Conservation (phyloP, 2,113 vertebrate genomes). For the Myrmophylax atrothorax region DNA sequence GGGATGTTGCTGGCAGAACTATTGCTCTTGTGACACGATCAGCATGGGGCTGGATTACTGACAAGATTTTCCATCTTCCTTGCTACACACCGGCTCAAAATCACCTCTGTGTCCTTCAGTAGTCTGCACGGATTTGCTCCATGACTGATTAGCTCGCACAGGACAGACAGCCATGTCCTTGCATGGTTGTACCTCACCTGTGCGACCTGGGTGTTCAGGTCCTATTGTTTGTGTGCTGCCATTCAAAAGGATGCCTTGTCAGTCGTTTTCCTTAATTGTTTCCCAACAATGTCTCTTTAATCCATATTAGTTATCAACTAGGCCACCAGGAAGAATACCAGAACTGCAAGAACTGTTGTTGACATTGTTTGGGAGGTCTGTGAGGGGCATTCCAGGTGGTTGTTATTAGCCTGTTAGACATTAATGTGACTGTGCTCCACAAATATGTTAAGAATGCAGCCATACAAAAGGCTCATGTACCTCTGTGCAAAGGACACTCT, state of each 20-base stretch:
- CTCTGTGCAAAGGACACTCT: neutral
- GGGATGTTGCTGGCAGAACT: neutral
- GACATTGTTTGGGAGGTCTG: neutral
- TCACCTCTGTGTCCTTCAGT: neutral
- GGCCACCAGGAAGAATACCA: neutral
- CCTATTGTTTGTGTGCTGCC: neutral
- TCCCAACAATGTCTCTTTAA: neutral
- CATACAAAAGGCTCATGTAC: neutral
- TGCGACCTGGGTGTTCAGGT: neutral
- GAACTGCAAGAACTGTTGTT: neutral
- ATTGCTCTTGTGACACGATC: neutral
- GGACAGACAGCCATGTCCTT: neutral
- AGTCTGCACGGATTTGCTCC: neutral
- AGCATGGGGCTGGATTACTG: neutral
- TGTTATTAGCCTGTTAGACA: conserved; percentile 25
- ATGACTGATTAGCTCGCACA: accelerated
- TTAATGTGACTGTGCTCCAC: neutral
- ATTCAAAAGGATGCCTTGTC: neutral
- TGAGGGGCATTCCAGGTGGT: neutral
- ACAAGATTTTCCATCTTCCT: neutral
- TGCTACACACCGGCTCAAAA: neutral
- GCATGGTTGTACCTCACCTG: neutral
- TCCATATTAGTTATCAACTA: conserved; percentile 5
- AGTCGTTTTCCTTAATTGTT: neutral
- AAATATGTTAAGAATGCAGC: conserved; percentile 8